Evolutionary conservation across 2,888 invertebrate species (phyloP).

Genomic region (Calameuta filiformis): DNA sequence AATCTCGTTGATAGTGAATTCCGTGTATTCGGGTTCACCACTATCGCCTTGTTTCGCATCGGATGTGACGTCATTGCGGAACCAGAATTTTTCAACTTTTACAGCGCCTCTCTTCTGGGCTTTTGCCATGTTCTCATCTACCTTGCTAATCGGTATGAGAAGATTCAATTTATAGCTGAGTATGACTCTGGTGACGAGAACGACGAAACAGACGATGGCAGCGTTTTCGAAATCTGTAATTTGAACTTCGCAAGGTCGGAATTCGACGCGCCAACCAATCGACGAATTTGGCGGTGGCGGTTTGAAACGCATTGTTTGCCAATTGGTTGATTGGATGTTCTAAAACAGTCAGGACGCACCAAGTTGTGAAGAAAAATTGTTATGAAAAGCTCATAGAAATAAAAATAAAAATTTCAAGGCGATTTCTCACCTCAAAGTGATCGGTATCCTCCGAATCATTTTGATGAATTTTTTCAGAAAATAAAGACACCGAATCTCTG

Average conservation of each 20-base stretch:
- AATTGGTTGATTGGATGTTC: slow-evolving; percentile 99
- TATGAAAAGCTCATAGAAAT: slow-evolving; percentile 20
- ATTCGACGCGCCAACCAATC: slow-evolving; percentile 99
- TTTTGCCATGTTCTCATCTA: slow-evolving; percentile 96
- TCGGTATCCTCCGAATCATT: slow-evolving; percentile 94
- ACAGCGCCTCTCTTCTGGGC: slow-evolving; percentile 94
- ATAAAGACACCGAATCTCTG: slow-evolving; percentile 94
- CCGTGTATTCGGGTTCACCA: slow-evolving; percentile 71
- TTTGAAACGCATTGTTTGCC: slow-evolving; percentile 99
- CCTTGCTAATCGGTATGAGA: slow-evolving; percentile 97
- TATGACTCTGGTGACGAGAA: slow-evolving; percentile 95
- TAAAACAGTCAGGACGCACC: slow-evolving; percentile 57
- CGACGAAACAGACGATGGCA: slow-evolving; percentile 97
- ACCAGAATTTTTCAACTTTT: slow-evolving; percentile 89
- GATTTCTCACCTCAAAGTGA: slow-evolving; percentile 88
- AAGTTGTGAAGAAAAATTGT: too few species aligned
- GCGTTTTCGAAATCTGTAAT: slow-evolving; percentile 99
- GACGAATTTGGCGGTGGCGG: slow-evolving; percentile 95
- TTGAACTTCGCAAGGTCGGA: slow-evolving; percentile 98
- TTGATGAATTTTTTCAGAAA: slow-evolving; percentile 94
- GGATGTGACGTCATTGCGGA: slow-evolving; percentile 81
- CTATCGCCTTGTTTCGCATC: slow-evolving; percentile 66
- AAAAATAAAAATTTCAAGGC: neutral
- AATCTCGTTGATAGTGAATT: slow-evolving; percentile 95
- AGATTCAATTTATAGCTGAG: slow-evolving; percentile 96